Percentiles rank a stretch among this genome's conserved stretches.
Evolutionary conservation across 2,888 invertebrate species (phyloP).

Genomic region (Pediacus dermestoides): DNA sequence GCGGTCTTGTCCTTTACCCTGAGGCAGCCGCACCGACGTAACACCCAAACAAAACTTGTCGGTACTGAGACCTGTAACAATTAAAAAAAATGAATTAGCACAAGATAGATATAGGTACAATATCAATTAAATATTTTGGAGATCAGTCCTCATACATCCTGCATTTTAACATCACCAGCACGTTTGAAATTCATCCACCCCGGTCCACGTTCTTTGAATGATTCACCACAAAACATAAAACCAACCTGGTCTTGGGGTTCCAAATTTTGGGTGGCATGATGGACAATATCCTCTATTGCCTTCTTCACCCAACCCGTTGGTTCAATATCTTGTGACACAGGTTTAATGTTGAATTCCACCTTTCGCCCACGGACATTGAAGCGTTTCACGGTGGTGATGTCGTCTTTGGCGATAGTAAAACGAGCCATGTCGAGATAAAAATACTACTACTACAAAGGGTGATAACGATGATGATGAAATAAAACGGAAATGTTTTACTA

Average conservation of each 20-base stretch:
- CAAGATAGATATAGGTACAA: too few relatives aligned
- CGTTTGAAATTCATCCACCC: slow-evolving; percentile 40
- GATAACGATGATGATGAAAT: too few relatives aligned
- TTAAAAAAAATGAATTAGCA: too few relatives aligned
- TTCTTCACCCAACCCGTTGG: background rate
- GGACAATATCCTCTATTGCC: slow-evolving; percentile 6
- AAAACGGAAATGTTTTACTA: too few relatives aligned
- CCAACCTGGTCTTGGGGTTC: slow-evolving; percentile 8
- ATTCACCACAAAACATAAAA: slow-evolving; percentile 8
- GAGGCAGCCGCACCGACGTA: slow-evolving; percentile 12
- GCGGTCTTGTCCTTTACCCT: slow-evolving; percentile 2
- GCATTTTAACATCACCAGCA: background rate
- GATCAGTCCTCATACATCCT: slow-evolving; percentile 4
- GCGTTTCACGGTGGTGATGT: too few relatives aligned
- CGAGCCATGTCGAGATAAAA: too few relatives aligned
- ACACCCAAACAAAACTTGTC: slow-evolving; percentile 22
- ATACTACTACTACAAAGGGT: too few relatives aligned
- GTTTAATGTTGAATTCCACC: slow-evolving; percentile 8
- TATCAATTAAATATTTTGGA: slow-evolving; percentile 11
- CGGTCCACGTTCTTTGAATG: background rate
- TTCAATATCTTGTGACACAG: background rate
- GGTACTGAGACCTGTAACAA: slow-evolving; percentile 14
- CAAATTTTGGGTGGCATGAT: slow-evolving; percentile 5
- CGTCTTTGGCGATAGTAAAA: too few relatives aligned
- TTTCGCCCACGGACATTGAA: slow-evolving; percentile 6